These are phyloP conservation scores for Danio albolineatus DNA, from an alignment of 2,797 vertebrate genomes.

Conservation along the genomic window DNA sequence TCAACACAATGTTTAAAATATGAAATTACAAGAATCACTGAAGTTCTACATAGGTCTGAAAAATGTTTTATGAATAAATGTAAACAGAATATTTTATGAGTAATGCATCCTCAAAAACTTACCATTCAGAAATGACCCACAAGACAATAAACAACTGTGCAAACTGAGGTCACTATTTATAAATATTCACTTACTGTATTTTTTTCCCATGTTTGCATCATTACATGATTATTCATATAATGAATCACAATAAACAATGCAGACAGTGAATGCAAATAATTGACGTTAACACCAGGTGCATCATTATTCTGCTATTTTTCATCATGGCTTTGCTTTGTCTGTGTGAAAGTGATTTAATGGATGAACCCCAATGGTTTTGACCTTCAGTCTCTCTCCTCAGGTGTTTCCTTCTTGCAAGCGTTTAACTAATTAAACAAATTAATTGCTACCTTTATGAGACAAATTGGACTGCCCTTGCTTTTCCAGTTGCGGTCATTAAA, in stretches of 20 bases:
- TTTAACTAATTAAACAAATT: conserved; percentile 57
- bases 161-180: not conserved
- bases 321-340: conserved; percentile 4
- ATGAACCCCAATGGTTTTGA: conserved; percentile 20
- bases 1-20: too few relatives aligned
- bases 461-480: conserved; percentile 40
- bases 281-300: not conserved
- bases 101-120: not conserved
- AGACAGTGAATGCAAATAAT: not conserved
- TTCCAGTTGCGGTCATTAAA: conserved; percentile 42
- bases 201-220: not conserved
- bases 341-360: conserved; percentile 28
- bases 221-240: not conserved
- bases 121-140: not conserved
- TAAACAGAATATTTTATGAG: not conserved
- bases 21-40: not conserved
- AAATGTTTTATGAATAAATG: too few relatives aligned
- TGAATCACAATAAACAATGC: not conserved
- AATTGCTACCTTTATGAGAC: conserved; percentile 56
- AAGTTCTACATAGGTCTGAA: not conserved
- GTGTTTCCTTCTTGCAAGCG: conserved; percentile 47
- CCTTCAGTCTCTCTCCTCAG: conserved; percentile 41
- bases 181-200: too few relatives aligned
- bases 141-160: not conserved
- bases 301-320: not conserved